phyloP scores from a whole-genome alignment of 1,140 invertebrate species.

The Lasioglossum baleicum region DNA sequence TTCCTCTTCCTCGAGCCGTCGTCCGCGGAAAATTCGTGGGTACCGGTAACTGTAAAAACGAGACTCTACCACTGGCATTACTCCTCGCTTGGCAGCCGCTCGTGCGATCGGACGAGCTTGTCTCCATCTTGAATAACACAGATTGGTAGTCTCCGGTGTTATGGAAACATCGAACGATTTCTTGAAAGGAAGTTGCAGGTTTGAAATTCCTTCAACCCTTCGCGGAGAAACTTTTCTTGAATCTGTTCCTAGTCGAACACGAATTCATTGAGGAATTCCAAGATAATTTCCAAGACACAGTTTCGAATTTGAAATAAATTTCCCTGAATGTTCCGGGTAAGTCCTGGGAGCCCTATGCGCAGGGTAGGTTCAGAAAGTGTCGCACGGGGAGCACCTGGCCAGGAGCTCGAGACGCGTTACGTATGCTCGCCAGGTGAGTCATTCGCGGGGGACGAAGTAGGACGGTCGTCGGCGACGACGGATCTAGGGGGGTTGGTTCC shows the following conservation, averaged over 20 bases:
- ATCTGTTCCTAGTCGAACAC: too few species aligned
- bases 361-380: not conserved
- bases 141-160: too few species aligned
- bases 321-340: too few species aligned
- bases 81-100: not conserved
- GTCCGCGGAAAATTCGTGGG: not conserved
- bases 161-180: too few species aligned
- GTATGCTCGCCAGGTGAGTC: slow-evolving; percentile 26
- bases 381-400: slow-evolving; percentile 16
- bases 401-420: slow-evolving; percentile 1
- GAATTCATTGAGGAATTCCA: too few species aligned
- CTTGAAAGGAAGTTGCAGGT: too few species aligned
- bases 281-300: too few species aligned
- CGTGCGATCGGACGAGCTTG: too few species aligned
- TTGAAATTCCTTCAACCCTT: too few species aligned
- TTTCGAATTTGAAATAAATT: too few species aligned
- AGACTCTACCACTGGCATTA: not conserved
- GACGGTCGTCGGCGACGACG: slow-evolving; percentile 3
- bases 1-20: not conserved
- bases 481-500: slow-evolving; percentile 40
- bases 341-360: not conserved
- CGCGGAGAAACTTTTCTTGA: too few species aligned
- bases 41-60: not conserved
- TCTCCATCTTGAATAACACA: too few species aligned
- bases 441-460: slow-evolving; percentile 35